Conservation (phyloP, 2,888 invertebrate genomes). For the Lutraria lutraria region DNA sequence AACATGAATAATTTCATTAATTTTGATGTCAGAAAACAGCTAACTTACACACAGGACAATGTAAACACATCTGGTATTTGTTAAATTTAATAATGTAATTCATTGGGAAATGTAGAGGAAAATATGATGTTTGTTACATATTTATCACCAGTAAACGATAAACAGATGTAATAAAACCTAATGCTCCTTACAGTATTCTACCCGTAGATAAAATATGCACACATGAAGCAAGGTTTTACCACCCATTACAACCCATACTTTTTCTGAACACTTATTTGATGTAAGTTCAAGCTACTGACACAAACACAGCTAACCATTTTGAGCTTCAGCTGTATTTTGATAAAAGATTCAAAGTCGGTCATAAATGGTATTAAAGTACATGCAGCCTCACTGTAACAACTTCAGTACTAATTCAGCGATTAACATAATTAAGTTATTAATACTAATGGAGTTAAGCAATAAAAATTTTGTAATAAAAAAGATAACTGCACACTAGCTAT, state of each 20-base stretch:
- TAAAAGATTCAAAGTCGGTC: background rate
- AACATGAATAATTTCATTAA: background rate
- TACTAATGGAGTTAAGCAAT: background rate
- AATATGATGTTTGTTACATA: background rate
- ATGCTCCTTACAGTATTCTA: background rate
- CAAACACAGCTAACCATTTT: background rate
- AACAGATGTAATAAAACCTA: background rate
- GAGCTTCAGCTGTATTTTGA: background rate
- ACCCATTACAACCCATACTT: background rate
- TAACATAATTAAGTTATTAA: background rate
- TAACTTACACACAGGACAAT: background rate
- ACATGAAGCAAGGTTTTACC: background rate
- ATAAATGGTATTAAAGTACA: background rate
- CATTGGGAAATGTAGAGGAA: background rate
- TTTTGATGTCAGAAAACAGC: background rate
- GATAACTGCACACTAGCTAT: background rate
- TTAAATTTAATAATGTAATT: slow-evolving; percentile 3
- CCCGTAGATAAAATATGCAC: background rate
- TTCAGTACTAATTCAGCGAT: background rate
- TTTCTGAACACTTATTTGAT: background rate
- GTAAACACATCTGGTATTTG: slow-evolving; percentile 2
- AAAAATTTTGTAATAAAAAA: background rate
- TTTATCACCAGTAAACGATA: slow-evolving; percentile 11
- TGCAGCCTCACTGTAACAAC: background rate
- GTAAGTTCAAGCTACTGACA: background rate